A percentile compares a stretch with the other conserved stretches of the same genome.
Evolutionary conservation across 2,113 vertebrate species (phyloP).

Genomic region (Arizona elegans): DNA sequence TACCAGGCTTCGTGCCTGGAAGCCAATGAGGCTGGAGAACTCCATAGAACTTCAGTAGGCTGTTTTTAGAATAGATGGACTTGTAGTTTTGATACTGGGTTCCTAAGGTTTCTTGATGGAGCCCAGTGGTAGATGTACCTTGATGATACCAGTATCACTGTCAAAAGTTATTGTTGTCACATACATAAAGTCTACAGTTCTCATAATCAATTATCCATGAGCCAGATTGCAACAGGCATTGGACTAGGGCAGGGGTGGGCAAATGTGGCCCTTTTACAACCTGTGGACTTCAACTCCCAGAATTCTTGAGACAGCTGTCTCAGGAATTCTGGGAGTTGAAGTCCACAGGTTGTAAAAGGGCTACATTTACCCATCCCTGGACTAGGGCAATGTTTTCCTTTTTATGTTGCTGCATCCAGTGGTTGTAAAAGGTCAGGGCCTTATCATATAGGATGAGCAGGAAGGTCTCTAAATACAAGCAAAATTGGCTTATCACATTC

Average conservation of each 20-base stretch:
- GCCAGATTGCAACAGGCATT: neutral
- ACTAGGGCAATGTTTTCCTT: neutral
- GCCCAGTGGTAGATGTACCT: neutral
- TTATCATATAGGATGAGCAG: neutral
- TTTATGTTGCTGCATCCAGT: neutral
- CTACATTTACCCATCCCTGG: too few species aligned
- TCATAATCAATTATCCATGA: neutral
- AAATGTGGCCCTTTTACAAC: too few species aligned
- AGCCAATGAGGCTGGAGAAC: fast-evolving
- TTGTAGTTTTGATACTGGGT: neutral
- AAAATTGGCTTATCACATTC: neutral
- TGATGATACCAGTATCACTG: slow-evolving; percentile 15
- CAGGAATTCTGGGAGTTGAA: too few species aligned
- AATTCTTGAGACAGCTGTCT: too few species aligned
- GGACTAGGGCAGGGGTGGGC: neutral
- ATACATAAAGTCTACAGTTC: slow-evolving; percentile 38
- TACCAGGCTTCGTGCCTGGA: fast-evolving
- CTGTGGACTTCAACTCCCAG: too few species aligned
- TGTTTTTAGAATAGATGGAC: neutral
- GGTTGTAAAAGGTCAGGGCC: neutral
- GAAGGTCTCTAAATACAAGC: neutral
- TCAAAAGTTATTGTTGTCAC: neutral
- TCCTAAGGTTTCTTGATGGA: slow-evolving; percentile 25
- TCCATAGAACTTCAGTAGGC: fast-evolving
- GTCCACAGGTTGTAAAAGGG: too few species aligned